Percentiles rank a stretch among this genome's conserved stretches.
Evolutionary conservation across 1,140 invertebrate genomes (phyloP).

Genomic region (Drosophila melanogaster): DNA sequence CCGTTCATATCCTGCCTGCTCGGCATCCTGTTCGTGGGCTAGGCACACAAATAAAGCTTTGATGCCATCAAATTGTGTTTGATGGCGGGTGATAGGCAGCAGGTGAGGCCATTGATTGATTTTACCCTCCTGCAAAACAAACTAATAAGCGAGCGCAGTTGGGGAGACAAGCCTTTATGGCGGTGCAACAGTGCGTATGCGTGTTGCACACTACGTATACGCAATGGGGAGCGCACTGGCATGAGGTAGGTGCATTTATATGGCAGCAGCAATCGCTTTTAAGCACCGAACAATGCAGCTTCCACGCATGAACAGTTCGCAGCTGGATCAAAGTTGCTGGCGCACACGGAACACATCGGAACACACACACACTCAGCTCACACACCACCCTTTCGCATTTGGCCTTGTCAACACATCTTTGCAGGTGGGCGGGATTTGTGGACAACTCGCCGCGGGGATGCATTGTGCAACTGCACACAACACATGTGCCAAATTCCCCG

Average conservation of each 20-base stretch:
- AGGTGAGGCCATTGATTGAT: constrained; percentile 66
- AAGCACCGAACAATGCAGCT: constrained; percentile 72
- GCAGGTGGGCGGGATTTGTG: not conserved
- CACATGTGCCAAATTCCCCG: constrained; percentile 14
- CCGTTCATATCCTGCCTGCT: constrained; percentile 69
- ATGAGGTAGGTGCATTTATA: constrained; percentile 33
- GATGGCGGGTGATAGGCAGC: constrained; percentile 26
- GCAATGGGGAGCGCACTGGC: constrained; percentile 9
- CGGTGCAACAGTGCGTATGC: constrained; percentile 74
- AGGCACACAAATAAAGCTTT: constrained; percentile 63
- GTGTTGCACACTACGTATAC: constrained; percentile 49
- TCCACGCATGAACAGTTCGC: constrained; percentile 65
- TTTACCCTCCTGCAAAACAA: constrained; percentile 68
- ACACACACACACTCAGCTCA: constrained; percentile 45
- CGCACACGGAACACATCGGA: constrained; percentile 41
- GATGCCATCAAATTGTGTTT: constrained; percentile 61
- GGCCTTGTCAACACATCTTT: constrained; percentile 27
- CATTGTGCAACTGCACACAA: not conserved
- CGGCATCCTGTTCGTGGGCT: constrained; percentile 51
- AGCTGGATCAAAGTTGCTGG: constrained; percentile 60
- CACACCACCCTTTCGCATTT: not conserved
- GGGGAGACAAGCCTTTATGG: constrained; percentile 42
- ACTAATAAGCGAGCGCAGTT: constrained; percentile 68
- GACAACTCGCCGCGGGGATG: too few species aligned
- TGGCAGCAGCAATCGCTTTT: constrained; percentile 44